phyloP scores from a whole-genome alignment of 2,113 vertebrate genomes.

The Phyllostomus hastatus region DNA sequence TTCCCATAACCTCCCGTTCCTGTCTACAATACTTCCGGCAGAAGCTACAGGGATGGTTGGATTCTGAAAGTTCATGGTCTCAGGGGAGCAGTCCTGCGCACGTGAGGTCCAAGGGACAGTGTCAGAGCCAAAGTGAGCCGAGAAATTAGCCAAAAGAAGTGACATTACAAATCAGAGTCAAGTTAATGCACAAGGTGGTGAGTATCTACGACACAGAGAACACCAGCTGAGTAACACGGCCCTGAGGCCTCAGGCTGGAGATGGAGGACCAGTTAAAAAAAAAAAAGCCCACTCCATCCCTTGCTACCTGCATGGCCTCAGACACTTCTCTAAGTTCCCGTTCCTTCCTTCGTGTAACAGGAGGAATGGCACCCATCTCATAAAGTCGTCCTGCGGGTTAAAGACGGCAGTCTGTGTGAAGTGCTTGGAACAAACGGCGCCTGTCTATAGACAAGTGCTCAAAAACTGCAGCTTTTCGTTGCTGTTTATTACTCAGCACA shows the following conservation, averaged over 20 bases:
- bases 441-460: background rate
- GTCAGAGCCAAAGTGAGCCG: background rate
- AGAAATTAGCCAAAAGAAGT: background rate
- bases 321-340: background rate
- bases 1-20: background rate
- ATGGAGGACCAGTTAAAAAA: background rate
- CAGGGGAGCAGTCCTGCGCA: background rate
- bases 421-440: background rate
- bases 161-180: background rate
- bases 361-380: background rate
- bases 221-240: accelerated
- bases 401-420: background rate
- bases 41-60: background rate
- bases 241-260: background rate
- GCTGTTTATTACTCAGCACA: background rate
- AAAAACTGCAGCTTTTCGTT: background rate
- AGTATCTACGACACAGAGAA: background rate
- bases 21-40: background rate
- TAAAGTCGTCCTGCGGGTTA: background rate
- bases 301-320: accelerated
- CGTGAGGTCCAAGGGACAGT: background rate
- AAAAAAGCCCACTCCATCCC: accelerated
- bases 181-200: background rate
- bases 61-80: background rate
- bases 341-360: background rate